phyloP scores from a whole-genome alignment of 2,888 invertebrate genomes.

The Pandemis corylana region DNA sequence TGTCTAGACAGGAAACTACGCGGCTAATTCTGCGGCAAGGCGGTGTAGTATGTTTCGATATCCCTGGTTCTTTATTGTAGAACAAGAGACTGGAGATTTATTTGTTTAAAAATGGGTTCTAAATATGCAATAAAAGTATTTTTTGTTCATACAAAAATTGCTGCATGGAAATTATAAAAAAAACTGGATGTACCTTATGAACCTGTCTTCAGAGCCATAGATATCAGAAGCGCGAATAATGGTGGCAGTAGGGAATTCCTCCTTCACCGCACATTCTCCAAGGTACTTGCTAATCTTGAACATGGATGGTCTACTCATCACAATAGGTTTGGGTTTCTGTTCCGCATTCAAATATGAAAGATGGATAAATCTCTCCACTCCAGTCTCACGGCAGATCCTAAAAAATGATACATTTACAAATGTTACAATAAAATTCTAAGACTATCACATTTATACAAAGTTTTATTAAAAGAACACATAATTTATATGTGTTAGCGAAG shows the following conservation, averaged over 20 bases:
- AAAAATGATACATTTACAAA: constrained; percentile 39
- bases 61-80: too few relatives aligned
- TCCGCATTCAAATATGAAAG: constrained; percentile 94
- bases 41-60: too few relatives aligned
- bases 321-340: constrained; percentile 87
- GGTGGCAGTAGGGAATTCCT: constrained; percentile 98
- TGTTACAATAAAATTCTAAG: background rate
- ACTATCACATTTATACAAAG: too few relatives aligned
- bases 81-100: too few relatives aligned
- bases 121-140: too few relatives aligned
- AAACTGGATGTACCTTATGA: constrained; percentile 83
- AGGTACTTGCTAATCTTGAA: constrained; percentile 91
- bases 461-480: too few relatives aligned
- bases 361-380: constrained; percentile 97
- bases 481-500: too few relatives aligned
- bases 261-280: constrained; percentile 95
- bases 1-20: too few relatives aligned
- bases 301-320: constrained; percentile 90
- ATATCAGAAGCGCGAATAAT: constrained; percentile 97
- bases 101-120: too few relatives aligned
- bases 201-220: constrained; percentile 96
- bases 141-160: too few relatives aligned
- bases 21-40: too few relatives aligned
- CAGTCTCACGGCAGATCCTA: constrained; percentile 87
- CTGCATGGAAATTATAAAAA: background rate